Base-by-base conservation (phyloP, 1,140 invertebrate genomes). In the Macrosteles quadrilineatus region DNA sequence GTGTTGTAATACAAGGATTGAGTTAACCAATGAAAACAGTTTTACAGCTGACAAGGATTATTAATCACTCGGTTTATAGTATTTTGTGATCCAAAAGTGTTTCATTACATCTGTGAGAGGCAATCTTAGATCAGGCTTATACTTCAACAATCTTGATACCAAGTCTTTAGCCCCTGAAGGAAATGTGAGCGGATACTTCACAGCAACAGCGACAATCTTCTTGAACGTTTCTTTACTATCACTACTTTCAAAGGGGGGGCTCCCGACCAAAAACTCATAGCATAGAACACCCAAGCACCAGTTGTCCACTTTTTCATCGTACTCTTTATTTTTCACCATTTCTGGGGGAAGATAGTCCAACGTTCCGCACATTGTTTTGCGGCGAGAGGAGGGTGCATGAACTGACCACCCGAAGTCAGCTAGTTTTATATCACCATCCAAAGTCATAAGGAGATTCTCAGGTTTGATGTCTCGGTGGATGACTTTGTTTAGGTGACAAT, bases 351-450 rank as follows among this genome's bases (percentile, higher is more conserved):
- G 81, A 80, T 98, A 98, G 81, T 98, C 95, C 36, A 96, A 80
- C 2, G 96, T 98, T 2, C 95, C 96, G 80, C 94, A 97, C 81
- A 98, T 87, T 0, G 96, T 98, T 69, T 89, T 91, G 25, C 96
- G 87, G 76, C 88, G 89, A 71, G 90, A 89, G 29, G 91, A 92
- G 6, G 94, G 92, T 3, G 94, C 92, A 82, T 97, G 95, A 9
- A 96, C 94, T n/a, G 94, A 96, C 94, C 94, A 97, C 0, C 95
- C 95, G 86, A 98, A 98, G 79, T 98, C 95, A 40, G 93, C 93
- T 64, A 97, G 85, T 82, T 97, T 97, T 0, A 97, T 82, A 78
- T 95, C 87, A 71, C 92, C 92, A 63, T 87, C 84, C 11, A 84
- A 81, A 0, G 89, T 88, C 0, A 97, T 80, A 14, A 96, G 80